Evolutionary conservation across 2,888 invertebrate genomes (phyloP).

Genomic region (Dolichomitus sp.): DNA sequence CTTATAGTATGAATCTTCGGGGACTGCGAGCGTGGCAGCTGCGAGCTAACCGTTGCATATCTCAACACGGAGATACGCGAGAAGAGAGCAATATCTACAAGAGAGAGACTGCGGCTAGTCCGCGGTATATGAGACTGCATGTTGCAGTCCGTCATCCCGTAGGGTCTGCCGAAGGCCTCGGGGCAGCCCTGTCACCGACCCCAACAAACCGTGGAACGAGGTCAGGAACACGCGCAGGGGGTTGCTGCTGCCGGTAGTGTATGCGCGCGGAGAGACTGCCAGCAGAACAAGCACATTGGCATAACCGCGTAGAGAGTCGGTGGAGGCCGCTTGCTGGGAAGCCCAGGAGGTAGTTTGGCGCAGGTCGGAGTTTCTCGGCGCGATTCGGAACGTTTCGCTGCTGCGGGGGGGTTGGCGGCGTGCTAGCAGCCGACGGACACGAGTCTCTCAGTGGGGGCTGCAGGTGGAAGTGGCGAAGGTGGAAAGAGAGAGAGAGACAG

Average conservation of each 20-base stretch:
- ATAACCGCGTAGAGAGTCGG: conserved; percentile 1
- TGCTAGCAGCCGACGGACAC: conserved; percentile 14
- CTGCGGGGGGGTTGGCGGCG: conserved; percentile 30
- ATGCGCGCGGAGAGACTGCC: conserved; percentile 9
- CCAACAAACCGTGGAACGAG: conserved; percentile 82
- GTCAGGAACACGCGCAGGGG: conserved; percentile 78
- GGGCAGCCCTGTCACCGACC: conserved; percentile 80
- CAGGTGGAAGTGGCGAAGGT: conserved; percentile 59
- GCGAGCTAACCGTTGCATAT: conserved; percentile 24
- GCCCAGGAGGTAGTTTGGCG: conserved; percentile 50
- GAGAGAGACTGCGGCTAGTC: background rate
- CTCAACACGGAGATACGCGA: conserved; percentile 1
- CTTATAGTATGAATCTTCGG: conserved; percentile 38
- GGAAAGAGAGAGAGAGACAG: conserved; percentile 49
- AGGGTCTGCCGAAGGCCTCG: conserved; percentile 54
- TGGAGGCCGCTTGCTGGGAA: conserved; percentile 58
- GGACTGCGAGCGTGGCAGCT: conserved; percentile 8
- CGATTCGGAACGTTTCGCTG: conserved; percentile 59
- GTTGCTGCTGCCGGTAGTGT: conserved; percentile 3
- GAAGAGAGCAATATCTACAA: conserved; percentile 8
- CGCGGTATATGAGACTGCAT: conserved; percentile 20
- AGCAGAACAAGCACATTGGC: conserved; percentile 8
- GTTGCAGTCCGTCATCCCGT: conserved; percentile 55
- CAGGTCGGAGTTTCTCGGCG: conserved; percentile 51
- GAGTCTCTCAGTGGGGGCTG: conserved; percentile 46